Base-by-base conservation (phyloP, 2,888 invertebrate species). In the Eupithecia centaureata region DNA sequence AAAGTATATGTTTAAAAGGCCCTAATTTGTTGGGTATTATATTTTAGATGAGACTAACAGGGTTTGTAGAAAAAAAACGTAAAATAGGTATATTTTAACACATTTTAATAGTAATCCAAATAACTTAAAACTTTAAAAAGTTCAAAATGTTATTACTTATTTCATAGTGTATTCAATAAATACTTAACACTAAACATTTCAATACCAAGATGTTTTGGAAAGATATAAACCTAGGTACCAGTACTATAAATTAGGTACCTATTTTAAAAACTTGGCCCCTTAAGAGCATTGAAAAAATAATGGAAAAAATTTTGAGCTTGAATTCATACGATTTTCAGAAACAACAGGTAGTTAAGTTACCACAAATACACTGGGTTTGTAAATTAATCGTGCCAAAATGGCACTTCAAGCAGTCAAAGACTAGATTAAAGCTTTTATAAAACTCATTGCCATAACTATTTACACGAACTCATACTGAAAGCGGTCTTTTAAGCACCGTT, bases 381-480 rank as follows among this genome's bases (percentile, higher is more conserved):
- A 83, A 82, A 77, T 78, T 77, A 71, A 77, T 63, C 35, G 83
- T 89, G 89, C 89, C 79, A 83, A 79, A 87, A 88, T 88, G 89
- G 87, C 90, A 89, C 88, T 79, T 76, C 82, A 86, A 86, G 88
- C 89, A 83, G 86, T 87, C 88, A 86, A 85, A 87, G 93, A 93
- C 93, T 93, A 93, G 93, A 93, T 90, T 90, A 89, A 91, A 92
- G 91, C 91, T 92, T 92, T 92, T 89, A 85, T 90, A 78, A 87
- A 88, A 88, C 88, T 88, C 83, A 86, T 83, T 85, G 84, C 82
- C 79, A 30, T 56, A 28, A 56, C 77, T 85, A 86, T 82, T 79
- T 83, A 84, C 80, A 87, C 74, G 79, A 63, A 61, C 73, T 72
- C 65, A 74, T 70, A 72, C 68, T 74, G 73, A 76, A 77, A 81